phyloP scores from a whole-genome alignment of 2,797 vertebrate species.

The Sebastes baramenuke region DNA sequence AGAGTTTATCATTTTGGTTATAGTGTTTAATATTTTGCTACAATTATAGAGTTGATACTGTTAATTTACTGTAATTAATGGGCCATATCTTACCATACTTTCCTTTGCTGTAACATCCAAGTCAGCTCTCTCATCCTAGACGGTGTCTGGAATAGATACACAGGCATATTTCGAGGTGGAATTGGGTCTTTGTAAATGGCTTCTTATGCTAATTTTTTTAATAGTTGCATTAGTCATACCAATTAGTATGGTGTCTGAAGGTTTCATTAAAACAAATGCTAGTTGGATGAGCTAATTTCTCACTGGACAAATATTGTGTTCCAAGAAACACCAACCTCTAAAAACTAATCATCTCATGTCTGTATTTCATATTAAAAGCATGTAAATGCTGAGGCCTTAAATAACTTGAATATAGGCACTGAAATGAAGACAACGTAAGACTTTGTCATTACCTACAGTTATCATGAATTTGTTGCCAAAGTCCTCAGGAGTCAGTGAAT shows the following conservation, averaged over 20 bases:
- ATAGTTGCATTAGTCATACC: neutral
- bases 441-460: neutral
- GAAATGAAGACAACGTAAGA: neutral
- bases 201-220: neutral
- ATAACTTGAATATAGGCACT: neutral
- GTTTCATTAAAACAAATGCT: neutral
- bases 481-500: neutral
- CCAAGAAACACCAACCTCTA: too few relatives aligned
- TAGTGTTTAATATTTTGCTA: neutral
- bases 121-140: neutral
- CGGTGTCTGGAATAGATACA: neutral
- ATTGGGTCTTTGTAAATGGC: neutral
- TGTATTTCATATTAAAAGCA: too few relatives aligned
- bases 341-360: too few relatives aligned
- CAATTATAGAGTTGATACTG: neutral
- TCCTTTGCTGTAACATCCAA: neutral
- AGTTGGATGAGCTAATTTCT: neutral
- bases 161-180: neutral
- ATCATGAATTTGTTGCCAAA: neutral
- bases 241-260: neutral
- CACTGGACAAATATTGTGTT: too few relatives aligned
- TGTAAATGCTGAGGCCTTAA: too few relatives aligned
- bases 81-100: neutral
- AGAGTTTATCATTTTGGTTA: neutral
- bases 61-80: neutral